phyloP scores from a whole-genome alignment of 2,797 vertebrate genomes.

The Crocidura indochinensis region DNA sequence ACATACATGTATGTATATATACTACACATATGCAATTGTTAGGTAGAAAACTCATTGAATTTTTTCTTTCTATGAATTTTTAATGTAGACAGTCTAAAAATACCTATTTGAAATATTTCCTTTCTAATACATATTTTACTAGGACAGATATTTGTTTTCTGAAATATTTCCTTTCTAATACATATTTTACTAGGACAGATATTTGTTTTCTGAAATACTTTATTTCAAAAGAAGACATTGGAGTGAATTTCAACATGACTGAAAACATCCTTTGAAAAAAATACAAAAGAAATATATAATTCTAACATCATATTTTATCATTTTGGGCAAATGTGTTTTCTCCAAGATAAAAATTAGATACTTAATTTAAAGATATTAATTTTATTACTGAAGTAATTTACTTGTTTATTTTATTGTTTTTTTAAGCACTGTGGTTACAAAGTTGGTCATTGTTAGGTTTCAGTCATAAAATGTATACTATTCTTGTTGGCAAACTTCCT shows the following conservation, averaged over 20 bases:
- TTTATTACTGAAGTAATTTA: neutral
- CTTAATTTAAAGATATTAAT: neutral
- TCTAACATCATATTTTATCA: slow-evolving; percentile 46
- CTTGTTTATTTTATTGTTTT: too few relatives aligned
- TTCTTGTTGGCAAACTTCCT: too few relatives aligned
- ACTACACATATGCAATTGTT: neutral
- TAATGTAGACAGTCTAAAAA: neutral
- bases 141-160: neutral
- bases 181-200: slow-evolving; percentile 5
- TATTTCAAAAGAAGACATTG: slow-evolving; percentile 6
- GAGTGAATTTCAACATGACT: neutral
- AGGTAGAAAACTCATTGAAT: neutral
- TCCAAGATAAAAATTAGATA: slow-evolving; percentile 28
- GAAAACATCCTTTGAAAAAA: slow-evolving; percentile 27
- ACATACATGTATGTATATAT: neutral
- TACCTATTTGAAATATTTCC: neutral
- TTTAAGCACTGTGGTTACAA: too few relatives aligned
- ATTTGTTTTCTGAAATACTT: slow-evolving; percentile 5
- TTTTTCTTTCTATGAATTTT: neutral
- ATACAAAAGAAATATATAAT: neutral
- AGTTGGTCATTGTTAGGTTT: too few relatives aligned
- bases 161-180: slow-evolving; percentile 10
- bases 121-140: slow-evolving; percentile 44
- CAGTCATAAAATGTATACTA: too few relatives aligned
- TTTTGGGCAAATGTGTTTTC: neutral